Evolutionary conservation across 2,888 invertebrate species (phyloP).

Genomic region (Athrips mouffetella): DNA sequence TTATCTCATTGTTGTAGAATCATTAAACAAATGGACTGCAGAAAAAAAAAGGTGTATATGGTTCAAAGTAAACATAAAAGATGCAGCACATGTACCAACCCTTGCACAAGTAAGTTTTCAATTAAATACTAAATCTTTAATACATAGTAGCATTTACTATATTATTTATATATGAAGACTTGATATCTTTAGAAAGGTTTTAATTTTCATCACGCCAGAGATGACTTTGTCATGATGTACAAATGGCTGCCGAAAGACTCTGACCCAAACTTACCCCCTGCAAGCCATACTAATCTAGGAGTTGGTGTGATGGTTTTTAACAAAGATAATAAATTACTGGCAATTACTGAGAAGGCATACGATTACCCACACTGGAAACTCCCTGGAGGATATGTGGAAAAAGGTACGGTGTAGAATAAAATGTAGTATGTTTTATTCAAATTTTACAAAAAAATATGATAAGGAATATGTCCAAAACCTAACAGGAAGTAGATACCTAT

Average conservation of each 20-base stretch:
- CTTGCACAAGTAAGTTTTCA: slow-evolving; percentile 80
- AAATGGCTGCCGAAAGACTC: slow-evolving; percentile 85
- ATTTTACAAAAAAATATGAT: too few relatives aligned
- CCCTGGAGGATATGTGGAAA: slow-evolving; percentile 94
- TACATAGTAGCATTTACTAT: background rate
- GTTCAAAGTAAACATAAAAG: slow-evolving; percentile 85
- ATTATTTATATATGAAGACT: slow-evolving; percentile 32
- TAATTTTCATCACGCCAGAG: slow-evolving; percentile 92
- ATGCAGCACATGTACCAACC: slow-evolving; percentile 84
- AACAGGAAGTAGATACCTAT: too few relatives aligned
- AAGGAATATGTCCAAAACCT: too few relatives aligned
- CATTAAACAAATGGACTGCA: slow-evolving; percentile 82
- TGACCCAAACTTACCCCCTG: slow-evolving; percentile 83
- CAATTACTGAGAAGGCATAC: slow-evolving; percentile 87
- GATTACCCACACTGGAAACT: slow-evolving; percentile 88
- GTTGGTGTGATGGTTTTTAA: slow-evolving; percentile 93
- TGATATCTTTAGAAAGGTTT: slow-evolving; percentile 84
- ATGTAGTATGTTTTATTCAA: too few relatives aligned
- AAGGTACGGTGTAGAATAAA: slow-evolving; percentile 70
- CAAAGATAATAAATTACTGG: slow-evolving; percentile 84
- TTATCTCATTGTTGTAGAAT: slow-evolving; percentile 72
- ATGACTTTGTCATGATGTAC: slow-evolving; percentile 87
- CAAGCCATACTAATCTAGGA: slow-evolving; percentile 87
- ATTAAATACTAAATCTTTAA: background rate
- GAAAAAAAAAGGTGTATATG: slow-evolving; percentile 85